Conservation (phyloP, 1,140 invertebrate genomes). For the Cylas formicarius region DNA sequence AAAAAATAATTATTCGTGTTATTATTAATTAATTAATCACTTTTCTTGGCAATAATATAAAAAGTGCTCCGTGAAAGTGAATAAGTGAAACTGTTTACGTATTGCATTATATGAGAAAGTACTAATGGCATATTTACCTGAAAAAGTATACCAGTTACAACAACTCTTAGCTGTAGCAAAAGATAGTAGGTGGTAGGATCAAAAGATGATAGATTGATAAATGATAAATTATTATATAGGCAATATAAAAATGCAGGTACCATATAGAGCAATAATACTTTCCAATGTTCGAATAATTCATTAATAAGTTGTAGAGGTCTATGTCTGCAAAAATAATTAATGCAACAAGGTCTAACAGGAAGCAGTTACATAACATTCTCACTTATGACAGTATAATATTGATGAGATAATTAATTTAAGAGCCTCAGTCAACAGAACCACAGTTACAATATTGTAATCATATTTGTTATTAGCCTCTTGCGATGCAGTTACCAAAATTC, state of each 20-base stretch:
- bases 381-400: constrained; percentile 65
- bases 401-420: constrained; percentile 73
- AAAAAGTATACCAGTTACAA: constrained; percentile 86
- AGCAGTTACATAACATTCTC: constrained; percentile 44
- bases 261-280: constrained; percentile 77
- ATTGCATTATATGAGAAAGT: no score
- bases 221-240: constrained; percentile 91
- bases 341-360: constrained; percentile 1
- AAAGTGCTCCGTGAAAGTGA: constrained; percentile 3
- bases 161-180: constrained; percentile 86
- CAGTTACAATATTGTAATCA: constrained; percentile 79
- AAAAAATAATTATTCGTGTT: constrained; percentile 38
- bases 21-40: background rate
- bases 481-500: constrained; percentile 83
- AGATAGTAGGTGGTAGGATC: constrained; percentile 94
- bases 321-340: constrained; percentile 44
- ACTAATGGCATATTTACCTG: no score
- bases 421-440: constrained; percentile 82
- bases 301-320: constrained; percentile 44
- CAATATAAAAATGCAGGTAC: constrained; percentile 88
- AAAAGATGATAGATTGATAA: constrained; percentile 82
- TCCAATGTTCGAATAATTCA: constrained; percentile 52
- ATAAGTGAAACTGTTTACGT: no score
- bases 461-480: constrained; percentile 74
- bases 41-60: constrained; percentile 2